These are phyloP conservation scores for Gallinago undulata DNA, from an alignment of 2,113 vertebrate species.

Conservation along the genomic window DNA sequence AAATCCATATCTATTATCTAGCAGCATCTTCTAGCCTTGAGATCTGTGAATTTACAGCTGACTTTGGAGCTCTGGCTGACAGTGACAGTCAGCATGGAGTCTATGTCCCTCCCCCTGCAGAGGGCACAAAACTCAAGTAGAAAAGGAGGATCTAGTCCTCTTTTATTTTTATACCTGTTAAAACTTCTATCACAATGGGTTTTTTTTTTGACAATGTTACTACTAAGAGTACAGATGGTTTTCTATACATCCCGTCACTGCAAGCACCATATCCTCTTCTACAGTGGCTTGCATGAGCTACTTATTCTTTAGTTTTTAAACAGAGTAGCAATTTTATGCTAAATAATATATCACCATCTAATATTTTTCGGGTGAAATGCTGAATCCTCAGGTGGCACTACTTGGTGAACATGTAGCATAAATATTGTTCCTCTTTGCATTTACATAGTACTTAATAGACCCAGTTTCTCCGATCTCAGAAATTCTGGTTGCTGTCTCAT, in stretches of 20 bases:
- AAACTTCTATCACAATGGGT: background rate
- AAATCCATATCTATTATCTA: conserved; percentile 49
- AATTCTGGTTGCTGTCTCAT: background rate
- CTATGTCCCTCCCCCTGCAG: background rate
- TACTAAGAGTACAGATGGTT: background rate
- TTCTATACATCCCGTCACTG: background rate
- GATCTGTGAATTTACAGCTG: background rate
- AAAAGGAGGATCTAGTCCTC: background rate
- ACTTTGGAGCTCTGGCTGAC: background rate
- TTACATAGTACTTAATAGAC: background rate
- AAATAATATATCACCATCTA: background rate
- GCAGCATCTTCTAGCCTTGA: background rate
- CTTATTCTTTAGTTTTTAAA: background rate
- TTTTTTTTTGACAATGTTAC: background rate
- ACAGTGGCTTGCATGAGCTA: background rate
- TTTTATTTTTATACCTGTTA: background rate
- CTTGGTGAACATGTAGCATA: background rate
- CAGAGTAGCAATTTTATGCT: background rate
- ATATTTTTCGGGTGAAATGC: background rate
- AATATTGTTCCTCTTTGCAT: background rate
- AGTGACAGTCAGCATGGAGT: background rate
- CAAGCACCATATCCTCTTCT: background rate
- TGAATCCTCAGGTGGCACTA: background rate
- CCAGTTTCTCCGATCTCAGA: background rate
- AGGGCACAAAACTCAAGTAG: background rate